Conservation (phyloP, 1,140 invertebrate genomes). For the Drosophila nigrodunni region DNA sequence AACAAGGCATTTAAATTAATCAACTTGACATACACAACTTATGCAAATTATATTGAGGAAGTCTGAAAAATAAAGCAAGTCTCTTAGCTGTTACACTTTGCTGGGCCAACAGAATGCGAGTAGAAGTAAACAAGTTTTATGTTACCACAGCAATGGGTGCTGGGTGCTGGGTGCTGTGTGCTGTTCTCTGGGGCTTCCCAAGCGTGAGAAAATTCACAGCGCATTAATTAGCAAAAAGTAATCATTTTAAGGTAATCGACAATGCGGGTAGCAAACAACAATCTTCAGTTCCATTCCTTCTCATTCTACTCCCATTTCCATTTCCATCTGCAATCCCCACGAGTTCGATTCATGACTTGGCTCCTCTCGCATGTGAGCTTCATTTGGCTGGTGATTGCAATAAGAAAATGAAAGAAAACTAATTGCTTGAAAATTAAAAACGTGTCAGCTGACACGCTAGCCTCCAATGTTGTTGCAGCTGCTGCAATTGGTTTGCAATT, state of each 20-base stretch:
- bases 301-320: not conserved
- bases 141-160: not conserved
- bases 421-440: slow-evolving; percentile 70
- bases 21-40: slow-evolving; percentile 54
- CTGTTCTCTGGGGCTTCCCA: slow-evolving; percentile 27
- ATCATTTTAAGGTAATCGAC: slow-evolving; percentile 67
- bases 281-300: not conserved
- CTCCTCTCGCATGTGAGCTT: slow-evolving; percentile 43
- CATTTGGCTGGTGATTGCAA: slow-evolving; percentile 34
- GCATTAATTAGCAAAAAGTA: slow-evolving; percentile 74
- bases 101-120: slow-evolving; percentile 30
- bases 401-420: slow-evolving; percentile 48
- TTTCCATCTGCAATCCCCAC: not conserved
- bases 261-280: slow-evolving; percentile 31
- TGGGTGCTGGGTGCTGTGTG: too few relatives aligned
- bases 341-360: not conserved
- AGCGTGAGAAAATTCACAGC: slow-evolving; percentile 79
- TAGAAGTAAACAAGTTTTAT: slow-evolving; percentile 54
- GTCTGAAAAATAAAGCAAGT: slow-evolving; percentile 25
- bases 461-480: slow-evolving; percentile 7
- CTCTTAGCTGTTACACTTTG: slow-evolving; percentile 61
- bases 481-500: slow-evolving; percentile 2
- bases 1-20: slow-evolving; percentile 60
- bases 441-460: slow-evolving; percentile 62
- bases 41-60: slow-evolving; percentile 78